These are phyloP conservation scores for Drosophila parvula DNA, from an alignment of 1,140 invertebrate species.

Conservation along the genomic window DNA sequence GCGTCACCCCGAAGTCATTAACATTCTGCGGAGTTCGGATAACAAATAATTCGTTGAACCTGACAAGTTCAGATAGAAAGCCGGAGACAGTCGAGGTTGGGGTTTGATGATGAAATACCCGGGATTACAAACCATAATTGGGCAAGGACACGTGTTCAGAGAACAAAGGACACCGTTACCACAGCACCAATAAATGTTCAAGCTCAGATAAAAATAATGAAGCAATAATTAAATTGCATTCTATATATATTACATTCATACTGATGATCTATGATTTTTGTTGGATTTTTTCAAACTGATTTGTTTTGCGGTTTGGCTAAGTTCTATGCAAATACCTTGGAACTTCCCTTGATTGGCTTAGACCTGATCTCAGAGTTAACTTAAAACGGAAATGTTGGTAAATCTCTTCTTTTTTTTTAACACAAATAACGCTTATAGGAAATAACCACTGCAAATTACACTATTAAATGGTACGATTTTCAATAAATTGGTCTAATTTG, in stretches of 20 bases:
- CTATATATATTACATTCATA: not conserved
- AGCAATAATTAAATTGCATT: constrained; percentile 10
- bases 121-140: constrained; percentile 18
- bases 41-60: constrained; percentile 46
- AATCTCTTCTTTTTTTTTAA: not conserved
- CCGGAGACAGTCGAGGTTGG: constrained; percentile 1
- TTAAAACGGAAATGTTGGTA: no score
- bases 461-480: not conserved
- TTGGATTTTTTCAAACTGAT: not conserved
- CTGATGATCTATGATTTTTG: no score
- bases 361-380: not conserved
- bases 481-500: constrained; percentile 6
- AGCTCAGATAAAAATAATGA: constrained; percentile 6
- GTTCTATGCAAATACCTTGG: constrained; percentile 7
- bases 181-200: not conserved
- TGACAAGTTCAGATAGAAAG: constrained; percentile 16
- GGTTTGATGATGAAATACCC: constrained; percentile 9
- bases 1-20: constrained; percentile 31
- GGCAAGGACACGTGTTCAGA: constrained; percentile 27
- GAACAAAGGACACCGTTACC: constrained; percentile 9
- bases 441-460: not conserved
- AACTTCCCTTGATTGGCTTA: constrained; percentile 3
- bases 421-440: not conserved
- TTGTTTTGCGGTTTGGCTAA: constrained; percentile 5
- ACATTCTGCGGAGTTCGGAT: constrained; percentile 37